These are phyloP conservation scores for Thera obeliscata DNA, from an alignment of 2,888 invertebrate species.

Conservation along the genomic window DNA sequence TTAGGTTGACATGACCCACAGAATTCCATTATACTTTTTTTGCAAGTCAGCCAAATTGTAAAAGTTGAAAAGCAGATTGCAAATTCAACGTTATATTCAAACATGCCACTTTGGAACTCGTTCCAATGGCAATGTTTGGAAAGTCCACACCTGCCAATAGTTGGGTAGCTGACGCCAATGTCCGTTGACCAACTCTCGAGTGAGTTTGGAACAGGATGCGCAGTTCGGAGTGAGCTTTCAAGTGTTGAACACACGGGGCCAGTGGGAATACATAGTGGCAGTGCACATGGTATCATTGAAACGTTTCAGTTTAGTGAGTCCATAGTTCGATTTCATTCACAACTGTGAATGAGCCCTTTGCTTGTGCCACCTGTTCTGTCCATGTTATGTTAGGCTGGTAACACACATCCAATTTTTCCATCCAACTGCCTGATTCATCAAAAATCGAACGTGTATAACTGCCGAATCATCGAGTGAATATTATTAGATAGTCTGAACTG, in stretches of 20 bases:
- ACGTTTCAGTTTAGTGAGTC: no score
- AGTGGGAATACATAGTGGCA: neutral
- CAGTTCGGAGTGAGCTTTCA: constrained; percentile 2
- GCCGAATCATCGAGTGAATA: no score
- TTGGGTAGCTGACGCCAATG: constrained; percentile 20
- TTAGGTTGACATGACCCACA: no score
- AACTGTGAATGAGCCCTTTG: no score
- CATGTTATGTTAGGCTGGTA: no score
- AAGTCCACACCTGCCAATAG: constrained; percentile 17
- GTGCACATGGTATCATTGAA: neutral
- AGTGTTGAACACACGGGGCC: neutral
- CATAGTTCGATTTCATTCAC: no score
- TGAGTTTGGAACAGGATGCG: constrained; percentile 9
- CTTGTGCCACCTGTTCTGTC: no score
- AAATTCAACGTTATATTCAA: constrained; percentile 5
- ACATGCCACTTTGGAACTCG: neutral
- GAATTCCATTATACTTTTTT: neutral
- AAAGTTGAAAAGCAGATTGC: neutral
- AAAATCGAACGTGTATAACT: no score
- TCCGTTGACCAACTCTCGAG: constrained; percentile 12
- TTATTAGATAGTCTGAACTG: no score
- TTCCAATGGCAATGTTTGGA: constrained; percentile 21
- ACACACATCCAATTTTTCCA: no score
- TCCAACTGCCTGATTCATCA: no score
- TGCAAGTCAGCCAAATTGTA: neutral